Evolutionary conservation across 2,888 invertebrate genomes (phyloP).

Genomic region (Alloscopus bannaensis): DNA sequence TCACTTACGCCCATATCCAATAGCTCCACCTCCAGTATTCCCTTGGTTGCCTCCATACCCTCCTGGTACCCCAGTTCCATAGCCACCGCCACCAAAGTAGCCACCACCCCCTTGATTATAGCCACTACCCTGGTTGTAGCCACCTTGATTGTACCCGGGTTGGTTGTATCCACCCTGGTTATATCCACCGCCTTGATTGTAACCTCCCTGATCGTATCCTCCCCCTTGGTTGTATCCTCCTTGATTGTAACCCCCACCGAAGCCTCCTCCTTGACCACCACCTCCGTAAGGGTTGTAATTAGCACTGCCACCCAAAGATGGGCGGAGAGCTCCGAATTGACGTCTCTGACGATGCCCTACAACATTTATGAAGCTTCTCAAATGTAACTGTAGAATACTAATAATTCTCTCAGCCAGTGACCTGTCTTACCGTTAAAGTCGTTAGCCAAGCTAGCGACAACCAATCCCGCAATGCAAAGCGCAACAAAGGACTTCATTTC

Average conservation of each 20-base stretch:
- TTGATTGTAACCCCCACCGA: too few species aligned
- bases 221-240: slow-evolving; percentile 1
- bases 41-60: slow-evolving; percentile 35
- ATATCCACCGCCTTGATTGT: slow-evolving; percentile 46
- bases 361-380: not conserved
- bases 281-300: slow-evolving; percentile 45
- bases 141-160: not conserved
- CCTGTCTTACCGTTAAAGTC: slow-evolving; percentile 47
- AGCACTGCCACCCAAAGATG: slow-evolving; percentile 51
- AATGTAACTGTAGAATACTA: not conserved
- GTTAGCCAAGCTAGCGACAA: slow-evolving; percentile 27
- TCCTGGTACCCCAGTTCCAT: slow-evolving; percentile 50
- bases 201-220: slow-evolving; percentile 24
- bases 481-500: slow-evolving; percentile 16
- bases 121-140: slow-evolving; percentile 50
- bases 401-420: not conserved
- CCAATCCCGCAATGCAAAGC: slow-evolving; percentile 21
- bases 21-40: slow-evolving; percentile 26
- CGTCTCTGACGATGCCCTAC: slow-evolving; percentile 47
- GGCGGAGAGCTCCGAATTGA: slow-evolving; percentile 54
- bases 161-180: slow-evolving; percentile 24
- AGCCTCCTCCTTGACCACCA: slow-evolving; percentile 20
- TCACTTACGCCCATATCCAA: slow-evolving; percentile 59
- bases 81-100: slow-evolving; percentile 44
- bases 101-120: slow-evolving; percentile 34